A percentile compares a stretch with the other conserved stretches of the same genome.
phyloP scores from a whole-genome alignment of 2,113 vertebrate genomes.

The Chiloscyllium plagiosum region DNA sequence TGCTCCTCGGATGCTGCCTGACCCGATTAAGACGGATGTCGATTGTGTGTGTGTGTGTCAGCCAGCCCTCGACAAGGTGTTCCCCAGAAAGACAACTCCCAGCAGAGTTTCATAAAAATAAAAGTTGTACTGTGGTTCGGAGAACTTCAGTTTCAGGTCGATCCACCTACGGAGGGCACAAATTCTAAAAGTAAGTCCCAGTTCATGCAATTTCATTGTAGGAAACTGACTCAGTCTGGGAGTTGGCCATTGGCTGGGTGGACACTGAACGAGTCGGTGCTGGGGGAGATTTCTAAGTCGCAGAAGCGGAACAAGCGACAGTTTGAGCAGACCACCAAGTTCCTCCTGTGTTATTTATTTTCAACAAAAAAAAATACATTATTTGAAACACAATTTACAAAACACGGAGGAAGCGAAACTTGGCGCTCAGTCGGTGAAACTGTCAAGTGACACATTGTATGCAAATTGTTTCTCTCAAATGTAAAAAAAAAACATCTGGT shows the following conservation, averaged over 20 bases:
- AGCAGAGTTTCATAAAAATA: neutral
- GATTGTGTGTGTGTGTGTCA: neutral
- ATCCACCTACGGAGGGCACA: neutral
- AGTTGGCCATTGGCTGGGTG: neutral
- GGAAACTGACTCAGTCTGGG: neutral
- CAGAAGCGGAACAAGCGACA: neutral
- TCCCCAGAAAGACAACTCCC: neutral
- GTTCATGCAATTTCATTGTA: neutral
- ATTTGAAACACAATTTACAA: neutral
- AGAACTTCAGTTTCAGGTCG: neutral
- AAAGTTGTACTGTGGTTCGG: neutral
- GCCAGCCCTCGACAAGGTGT: neutral
- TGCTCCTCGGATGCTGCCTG: too few relatives aligned
- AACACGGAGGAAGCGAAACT: neutral
- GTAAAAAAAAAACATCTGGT: neutral
- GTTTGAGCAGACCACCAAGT: neutral
- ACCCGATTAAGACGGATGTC: neutral
- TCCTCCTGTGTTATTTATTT: neutral
- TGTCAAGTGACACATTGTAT: neutral
- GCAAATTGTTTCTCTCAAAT: neutral
- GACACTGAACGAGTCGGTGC: too few relatives aligned
- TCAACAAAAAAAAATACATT: neutral
- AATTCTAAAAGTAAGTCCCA: neutral
- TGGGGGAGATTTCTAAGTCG: neutral
- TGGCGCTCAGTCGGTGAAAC: neutral